Conservation (phyloP, 2,888 invertebrate genomes). For the Lobophora halterata region DNA sequence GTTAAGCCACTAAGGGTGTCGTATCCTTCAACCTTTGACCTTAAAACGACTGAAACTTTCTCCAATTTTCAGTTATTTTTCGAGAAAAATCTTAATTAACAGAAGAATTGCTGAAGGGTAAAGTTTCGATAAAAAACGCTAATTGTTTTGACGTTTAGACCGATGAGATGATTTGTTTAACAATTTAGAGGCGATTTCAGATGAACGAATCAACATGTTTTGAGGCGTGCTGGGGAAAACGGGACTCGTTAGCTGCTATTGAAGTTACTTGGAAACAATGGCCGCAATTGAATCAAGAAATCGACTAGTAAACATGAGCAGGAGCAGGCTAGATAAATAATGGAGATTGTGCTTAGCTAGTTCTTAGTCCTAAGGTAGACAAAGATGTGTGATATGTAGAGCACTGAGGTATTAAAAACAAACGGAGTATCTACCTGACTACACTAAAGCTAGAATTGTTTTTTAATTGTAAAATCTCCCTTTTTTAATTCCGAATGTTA, state of each 20-base stretch:
- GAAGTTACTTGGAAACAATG: slow-evolving; percentile 57
- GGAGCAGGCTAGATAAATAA: too few species aligned
- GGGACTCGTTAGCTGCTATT: slow-evolving; percentile 51
- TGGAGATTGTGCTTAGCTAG: too few species aligned
- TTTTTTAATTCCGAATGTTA: too few species aligned
- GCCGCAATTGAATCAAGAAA: slow-evolving; percentile 48
- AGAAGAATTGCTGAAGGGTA: slow-evolving; percentile 40
- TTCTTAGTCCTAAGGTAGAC: too few species aligned
- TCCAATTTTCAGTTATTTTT: slow-evolving; percentile 31
- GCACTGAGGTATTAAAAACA: too few species aligned
- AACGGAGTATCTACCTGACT: too few species aligned
- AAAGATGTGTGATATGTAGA: too few species aligned
- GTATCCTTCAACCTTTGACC: slow-evolving; percentile 34
- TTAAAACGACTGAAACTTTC: slow-evolving; percentile 25
- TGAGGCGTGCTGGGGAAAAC: slow-evolving; percentile 35
- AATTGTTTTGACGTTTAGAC: slow-evolving; percentile 50
- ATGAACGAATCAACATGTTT: slow-evolving; percentile 40
- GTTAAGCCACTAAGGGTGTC: slow-evolving; percentile 37
- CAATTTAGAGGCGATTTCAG: slow-evolving; percentile 42
- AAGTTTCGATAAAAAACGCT: slow-evolving; percentile 47
- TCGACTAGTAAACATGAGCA: slow-evolving; percentile 37
- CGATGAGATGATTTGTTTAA: slow-evolving; percentile 50
- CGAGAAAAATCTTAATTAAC: slow-evolving; percentile 34
- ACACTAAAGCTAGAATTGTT: too few species aligned
- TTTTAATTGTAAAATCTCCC: too few species aligned